Evolutionary conservation across 1,140 invertebrate species (phyloP), one percentile per base, ranked within the genome.

Genomic region (Portunus trituberculatus): DNA sequence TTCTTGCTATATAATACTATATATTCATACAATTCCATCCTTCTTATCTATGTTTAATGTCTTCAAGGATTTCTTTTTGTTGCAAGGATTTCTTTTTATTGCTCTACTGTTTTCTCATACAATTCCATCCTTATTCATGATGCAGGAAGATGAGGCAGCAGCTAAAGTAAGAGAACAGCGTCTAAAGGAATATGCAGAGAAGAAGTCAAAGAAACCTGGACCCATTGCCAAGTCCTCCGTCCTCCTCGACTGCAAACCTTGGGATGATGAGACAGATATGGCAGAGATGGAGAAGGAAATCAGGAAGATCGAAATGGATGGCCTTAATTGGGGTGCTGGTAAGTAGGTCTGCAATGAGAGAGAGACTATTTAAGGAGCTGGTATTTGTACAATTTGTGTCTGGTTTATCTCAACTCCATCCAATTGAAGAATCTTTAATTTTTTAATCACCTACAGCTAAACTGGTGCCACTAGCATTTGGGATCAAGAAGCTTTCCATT

Each of bases 211-310:
- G 97, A 99, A 99, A 97, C 98, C 99, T 86, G 98, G 98, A 95
- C 97, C 99, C 7, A 99, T 99, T 97, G 99, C 99, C 93, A 99
- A 99, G 97, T 99, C 99, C 67, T 99, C 98, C 96, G 98, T 99
- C 93, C 97, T 99, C 95, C 97, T 99, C 52, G 99, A 99, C 97
- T 98, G 99, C 3, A 99, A 99, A 97, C 99, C 99, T 29, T 99
- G 99, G 99, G 99, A 99, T 97, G 99, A 99, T 97, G 98, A 99
- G 97, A 99, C 99, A 90, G 98, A 99, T 96, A 99, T 99, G 98
- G 98, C 98, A 96, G 98, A 98, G 97, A 98, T 99, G 98, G 99
- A 99, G 97, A 97, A 97, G 25, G 97, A 97, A 96, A 99, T 99
- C 0, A 97, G 99, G 96, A 97, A 98, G 92, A 98, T 99, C 96